Evolutionary conservation across 2,888 invertebrate genomes (phyloP), one percentile per base, ranked within the genome.

Genomic region (Philaethria dido): DNA sequence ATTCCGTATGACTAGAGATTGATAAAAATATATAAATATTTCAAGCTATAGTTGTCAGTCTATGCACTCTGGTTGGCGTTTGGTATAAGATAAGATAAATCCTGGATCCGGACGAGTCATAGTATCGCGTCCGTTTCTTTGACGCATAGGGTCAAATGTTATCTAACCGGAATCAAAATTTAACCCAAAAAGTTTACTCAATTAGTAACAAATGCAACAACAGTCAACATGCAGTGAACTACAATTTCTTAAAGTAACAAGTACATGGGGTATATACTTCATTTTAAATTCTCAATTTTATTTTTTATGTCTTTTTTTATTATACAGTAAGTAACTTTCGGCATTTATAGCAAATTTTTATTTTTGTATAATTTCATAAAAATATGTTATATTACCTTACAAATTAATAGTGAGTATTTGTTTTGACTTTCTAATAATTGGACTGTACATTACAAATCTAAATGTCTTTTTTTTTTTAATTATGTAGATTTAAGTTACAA

Each of bases 21-120:
- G 9, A 14, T 55, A 55, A 36, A 18, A 18, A 3, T 55, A 57
- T 52, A 29, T 52, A 13, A 29, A 14, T 42, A 57, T 22, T 16
- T 25, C n/a, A 57, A 22, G 6, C 14, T 60, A 16, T 8, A 45
- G 13, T 33, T 18, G 8, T 14, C 44, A 18, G 33, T 47, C 33
- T 3, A 60, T 33, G 29, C 5, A 45, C 3, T 2, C 14, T 69
- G 45, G 57, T 61, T 62, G 52, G 50, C 63, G 64, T 65, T 59
- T 48, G 25, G 57, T 42, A 55, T 36, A 60, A 55, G 76, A 76
- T 76, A 76, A 76, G 75, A 76, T 74, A 76, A 61, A 62, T 73
- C 50, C 75, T 69, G 73, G 73, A 73, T 75, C 69, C 74, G 72
- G 72, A 69, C 63, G 64, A 50, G 22, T 66, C 47, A 60, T 60